These are phyloP conservation scores for Serrognathus titanus DNA, from an alignment of 2,888 invertebrate genomes.

Conservation along the genomic window DNA sequence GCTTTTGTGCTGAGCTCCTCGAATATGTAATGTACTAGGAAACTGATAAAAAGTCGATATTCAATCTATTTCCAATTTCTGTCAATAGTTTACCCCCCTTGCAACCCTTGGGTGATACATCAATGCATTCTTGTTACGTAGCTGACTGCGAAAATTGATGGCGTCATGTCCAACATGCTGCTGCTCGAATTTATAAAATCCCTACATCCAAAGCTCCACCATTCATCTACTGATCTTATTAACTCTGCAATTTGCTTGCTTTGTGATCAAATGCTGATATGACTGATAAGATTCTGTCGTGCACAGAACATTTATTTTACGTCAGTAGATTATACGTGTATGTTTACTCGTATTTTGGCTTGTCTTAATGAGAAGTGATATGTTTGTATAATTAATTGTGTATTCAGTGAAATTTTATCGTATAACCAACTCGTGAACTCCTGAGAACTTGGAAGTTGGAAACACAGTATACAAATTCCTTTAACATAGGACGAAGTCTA, in stretches of 20 bases:
- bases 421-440: too few relatives aligned
- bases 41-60: conserved; percentile 44
- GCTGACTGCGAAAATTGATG: conserved; percentile 43
- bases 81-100: conserved; percentile 40
- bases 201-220: conserved; percentile 8
- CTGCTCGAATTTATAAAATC: conserved; percentile 32
- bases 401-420: too few relatives aligned
- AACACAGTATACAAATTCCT: neutral
- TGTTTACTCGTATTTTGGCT: too few relatives aligned
- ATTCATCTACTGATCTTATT: conserved; percentile 17
- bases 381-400: too few relatives aligned
- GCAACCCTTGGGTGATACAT: conserved; percentile 43
- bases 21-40: conserved; percentile 39
- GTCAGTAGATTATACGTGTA: too few relatives aligned
- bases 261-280: too few relatives aligned
- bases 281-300: too few relatives aligned
- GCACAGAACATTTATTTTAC: too few relatives aligned
- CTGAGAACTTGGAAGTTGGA: neutral
- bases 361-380: too few relatives aligned
- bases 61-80: conserved; percentile 49
- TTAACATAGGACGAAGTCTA: neutral
- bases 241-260: neutral
- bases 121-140: conserved; percentile 41
- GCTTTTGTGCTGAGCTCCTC: conserved; percentile 34
- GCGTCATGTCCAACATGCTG: conserved; percentile 41